Conservation (phyloP, 2,113 vertebrate genomes). For the Danio rerio region GRCz12tu NC_133189.1:37837001-37837500, state of each 20-base stretch:
- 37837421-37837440: conserved; percentile 19
- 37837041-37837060: too few relatives aligned
- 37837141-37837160: conserved; percentile 83
- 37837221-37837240: conserved; percentile 66
- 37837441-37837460: conserved; percentile 53
- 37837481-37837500: conserved; percentile 63
- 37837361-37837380: conserved; percentile 76
- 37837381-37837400: conserved; percentile 72
- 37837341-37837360: conserved; percentile 84
- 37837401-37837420: conserved; percentile 64
- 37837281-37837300: conserved; percentile 72
- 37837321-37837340: conserved; percentile 77
- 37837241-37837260: conserved; percentile 72
- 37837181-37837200: conserved; percentile 66
- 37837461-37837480: conserved; percentile 73
- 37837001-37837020: not conserved
- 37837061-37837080: not conserved
- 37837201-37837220: conserved; percentile 43
- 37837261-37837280: conserved; percentile 69
- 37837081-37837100: not conserved
- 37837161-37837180: conserved; percentile 73
- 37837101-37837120: not conserved
- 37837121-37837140: conserved; percentile 43
- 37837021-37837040: too few relatives aligned
- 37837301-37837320: conserved; percentile 67